Evolutionary conservation across 2,888 invertebrate genomes (phyloP).

Genomic region (Tigriopus californicus): DNA sequence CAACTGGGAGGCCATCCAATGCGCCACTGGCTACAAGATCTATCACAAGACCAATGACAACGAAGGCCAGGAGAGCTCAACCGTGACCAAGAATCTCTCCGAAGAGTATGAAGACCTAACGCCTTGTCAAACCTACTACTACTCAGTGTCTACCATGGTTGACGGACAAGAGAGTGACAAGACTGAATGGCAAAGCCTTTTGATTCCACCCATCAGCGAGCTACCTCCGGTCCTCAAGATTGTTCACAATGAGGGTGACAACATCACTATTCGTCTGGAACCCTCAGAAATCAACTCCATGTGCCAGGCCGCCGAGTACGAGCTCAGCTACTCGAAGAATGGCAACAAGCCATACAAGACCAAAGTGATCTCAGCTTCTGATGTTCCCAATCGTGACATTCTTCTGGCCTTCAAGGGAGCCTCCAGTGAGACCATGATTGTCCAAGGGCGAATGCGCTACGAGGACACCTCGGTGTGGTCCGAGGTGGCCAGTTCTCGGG

Average conservation of each 20-base stretch:
- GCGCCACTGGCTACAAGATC: constrained; percentile 6
- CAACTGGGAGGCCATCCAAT: constrained; percentile 5
- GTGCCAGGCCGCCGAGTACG: neutral
- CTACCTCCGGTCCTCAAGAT: neutral
- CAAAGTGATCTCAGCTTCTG: neutral
- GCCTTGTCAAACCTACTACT: constrained; percentile 7
- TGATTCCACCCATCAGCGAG: neutral
- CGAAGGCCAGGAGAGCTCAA: neutral
- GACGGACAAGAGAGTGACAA: constrained; percentile 6
- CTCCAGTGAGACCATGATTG: neutral
- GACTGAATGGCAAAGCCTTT: neutral
- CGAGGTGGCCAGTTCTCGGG: neutral
- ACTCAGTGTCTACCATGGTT: neutral
- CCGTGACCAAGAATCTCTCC: neutral
- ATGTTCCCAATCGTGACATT: neutral
- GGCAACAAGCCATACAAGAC: too few relatives aligned
- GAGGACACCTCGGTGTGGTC: neutral
- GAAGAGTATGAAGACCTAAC: neutral
- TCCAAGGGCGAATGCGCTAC: constrained; percentile 1
- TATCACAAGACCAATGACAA: neutral
- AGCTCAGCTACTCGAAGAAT: neutral
- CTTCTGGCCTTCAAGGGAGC: neutral
- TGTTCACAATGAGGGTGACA: neutral
- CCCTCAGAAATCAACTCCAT: constrained; percentile 2
- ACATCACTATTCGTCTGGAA: constrained; percentile 2